Conservation (phyloP, 2,113 vertebrate genomes). For the Carlito syrichta region DNA sequence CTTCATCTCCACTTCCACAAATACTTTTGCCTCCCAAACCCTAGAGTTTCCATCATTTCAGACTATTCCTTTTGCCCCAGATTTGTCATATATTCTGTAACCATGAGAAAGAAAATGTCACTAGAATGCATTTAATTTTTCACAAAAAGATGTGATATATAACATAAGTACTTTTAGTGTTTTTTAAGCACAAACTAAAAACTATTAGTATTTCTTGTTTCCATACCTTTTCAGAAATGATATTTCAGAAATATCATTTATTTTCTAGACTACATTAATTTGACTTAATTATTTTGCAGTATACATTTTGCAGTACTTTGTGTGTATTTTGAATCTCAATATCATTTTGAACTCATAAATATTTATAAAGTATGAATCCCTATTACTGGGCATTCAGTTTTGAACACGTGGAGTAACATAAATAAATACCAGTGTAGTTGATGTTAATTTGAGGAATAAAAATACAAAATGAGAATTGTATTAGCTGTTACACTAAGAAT, state of each 20-base stretch:
- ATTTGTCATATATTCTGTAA: neutral
- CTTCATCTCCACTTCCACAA: neutral
- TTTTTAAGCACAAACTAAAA: neutral
- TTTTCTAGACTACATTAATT: neutral
- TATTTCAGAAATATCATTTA: too few species aligned
- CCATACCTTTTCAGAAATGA: too few species aligned
- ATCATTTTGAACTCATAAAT: neutral
- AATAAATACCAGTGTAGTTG: neutral
- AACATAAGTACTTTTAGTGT: neutral
- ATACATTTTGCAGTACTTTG: neutral
- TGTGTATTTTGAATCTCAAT: neutral
- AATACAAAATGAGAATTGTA: conserved; percentile 6
- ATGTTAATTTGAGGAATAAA: neutral
- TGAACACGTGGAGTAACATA: neutral
- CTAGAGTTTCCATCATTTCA: neutral
- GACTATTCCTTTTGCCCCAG: neutral
- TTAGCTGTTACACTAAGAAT: neutral
- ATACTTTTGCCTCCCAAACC: neutral
- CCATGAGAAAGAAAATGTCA: neutral
- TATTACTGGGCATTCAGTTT: neutral
- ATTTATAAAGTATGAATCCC: neutral
- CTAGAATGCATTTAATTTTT: neutral
- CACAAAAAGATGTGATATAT: neutral
- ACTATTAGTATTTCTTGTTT: neutral
- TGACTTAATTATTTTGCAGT: neutral